These are phyloP conservation scores for Drosophila pachea DNA, from an alignment of 1,140 invertebrate genomes.

Conservation along the genomic window DNA sequence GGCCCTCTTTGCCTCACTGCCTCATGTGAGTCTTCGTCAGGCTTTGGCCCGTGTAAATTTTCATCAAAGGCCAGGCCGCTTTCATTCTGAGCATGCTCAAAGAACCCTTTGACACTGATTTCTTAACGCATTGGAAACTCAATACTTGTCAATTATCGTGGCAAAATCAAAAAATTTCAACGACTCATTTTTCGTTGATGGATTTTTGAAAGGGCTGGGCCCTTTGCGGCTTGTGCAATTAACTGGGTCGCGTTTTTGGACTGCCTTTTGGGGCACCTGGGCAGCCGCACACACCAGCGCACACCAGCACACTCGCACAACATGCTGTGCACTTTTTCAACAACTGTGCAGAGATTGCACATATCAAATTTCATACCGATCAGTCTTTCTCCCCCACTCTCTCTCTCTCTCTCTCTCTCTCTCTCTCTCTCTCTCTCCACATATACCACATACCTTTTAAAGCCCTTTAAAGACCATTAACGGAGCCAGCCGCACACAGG, in stretches of 20 bases:
- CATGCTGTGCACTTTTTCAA: constrained; percentile 70
- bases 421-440: no score
- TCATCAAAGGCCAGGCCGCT: neutral
- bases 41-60: neutral
- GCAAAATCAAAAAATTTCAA: constrained; percentile 24
- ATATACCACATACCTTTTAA: constrained; percentile 61
- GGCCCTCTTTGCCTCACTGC: no score
- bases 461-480: constrained; percentile 70
- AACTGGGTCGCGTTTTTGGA: constrained; percentile 32
- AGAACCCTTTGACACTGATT: constrained; percentile 17
- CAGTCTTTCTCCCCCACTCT: neutral
- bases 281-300: no score
- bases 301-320: constrained; percentile 8
- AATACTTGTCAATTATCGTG: constrained; percentile 43
- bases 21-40: neutral
- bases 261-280: constrained; percentile 20
- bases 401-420: neutral
- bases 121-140: constrained; percentile 27
- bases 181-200: constrained; percentile 27
- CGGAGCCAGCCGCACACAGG: constrained; percentile 19
- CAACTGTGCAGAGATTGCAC: constrained; percentile 43
- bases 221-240: constrained; percentile 64
- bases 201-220: constrained; percentile 29
- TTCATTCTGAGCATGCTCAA: neutral
- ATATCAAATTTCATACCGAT: constrained; percentile 60